Conservation (phyloP, 1,140 invertebrate species). For the Mycetomoellerius zeteki region DNA sequence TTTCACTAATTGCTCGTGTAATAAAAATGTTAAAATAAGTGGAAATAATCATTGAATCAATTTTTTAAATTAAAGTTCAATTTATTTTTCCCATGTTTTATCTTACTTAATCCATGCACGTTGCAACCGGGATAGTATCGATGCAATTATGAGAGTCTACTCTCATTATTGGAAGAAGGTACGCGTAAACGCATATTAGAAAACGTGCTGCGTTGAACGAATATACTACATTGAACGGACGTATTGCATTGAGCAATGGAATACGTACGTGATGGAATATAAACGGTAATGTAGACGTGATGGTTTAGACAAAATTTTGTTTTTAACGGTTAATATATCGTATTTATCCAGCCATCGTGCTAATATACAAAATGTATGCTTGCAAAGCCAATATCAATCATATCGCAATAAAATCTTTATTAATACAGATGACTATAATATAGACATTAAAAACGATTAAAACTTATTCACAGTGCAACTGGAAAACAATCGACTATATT, state of each 20-base stretch:
- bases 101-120: background rate
- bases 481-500: background rate
- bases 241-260: background rate
- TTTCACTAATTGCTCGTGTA: background rate
- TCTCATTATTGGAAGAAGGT: conserved; percentile 17
- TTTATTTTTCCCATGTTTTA: background rate
- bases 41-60: background rate
- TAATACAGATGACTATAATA: background rate
- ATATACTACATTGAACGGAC: background rate
- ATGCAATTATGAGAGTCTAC: conserved; percentile 7
- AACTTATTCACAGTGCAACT: background rate
- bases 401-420: conserved; percentile 14
- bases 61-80: conserved; percentile 20
- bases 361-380: conserved; percentile 11
- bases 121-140: conserved; percentile 1
- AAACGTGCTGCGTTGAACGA: conserved; percentile 4
- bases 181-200: conserved; percentile 12
- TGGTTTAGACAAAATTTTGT: background rate
- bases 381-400: background rate
- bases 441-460: background rate
- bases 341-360: background rate
- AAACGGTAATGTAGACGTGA: background rate
- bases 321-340: background rate
- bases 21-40: conserved; percentile 10
- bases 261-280: background rate